phyloP scores from a whole-genome alignment of 2,113 vertebrate species.

The Psammodynastes pulverulentus region DNA sequence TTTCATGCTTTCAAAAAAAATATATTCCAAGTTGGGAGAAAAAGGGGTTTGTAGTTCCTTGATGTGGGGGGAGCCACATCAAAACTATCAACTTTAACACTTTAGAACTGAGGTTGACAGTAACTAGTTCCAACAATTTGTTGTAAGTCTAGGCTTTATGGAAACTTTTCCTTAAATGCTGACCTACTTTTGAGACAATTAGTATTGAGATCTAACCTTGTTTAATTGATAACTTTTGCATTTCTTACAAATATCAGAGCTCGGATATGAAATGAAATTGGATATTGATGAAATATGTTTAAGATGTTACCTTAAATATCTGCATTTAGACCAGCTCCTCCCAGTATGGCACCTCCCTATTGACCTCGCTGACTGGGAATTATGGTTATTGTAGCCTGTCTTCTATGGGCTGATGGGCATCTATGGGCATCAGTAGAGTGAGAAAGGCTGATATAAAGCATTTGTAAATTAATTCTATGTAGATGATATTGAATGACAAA shows the following conservation, averaged over 20 bases:
- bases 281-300: neutral
- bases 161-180: neutral
- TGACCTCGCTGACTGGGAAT: neutral
- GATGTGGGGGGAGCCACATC: too few species aligned
- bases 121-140: neutral
- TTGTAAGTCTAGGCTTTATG: neutral
- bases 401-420: neutral
- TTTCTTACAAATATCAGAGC: neutral
- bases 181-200: neutral
- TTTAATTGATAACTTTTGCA: neutral
- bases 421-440: neutral
- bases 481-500: neutral
- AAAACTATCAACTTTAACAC: neutral
- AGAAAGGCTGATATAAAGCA: neutral
- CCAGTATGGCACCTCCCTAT: neutral
- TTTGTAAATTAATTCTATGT: neutral
- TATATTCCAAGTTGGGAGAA: neutral
- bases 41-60: neutral
- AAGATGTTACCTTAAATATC: neutral
- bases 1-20: neutral
- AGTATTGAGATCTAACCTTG: neutral
- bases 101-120: neutral
- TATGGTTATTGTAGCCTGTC: neutral
- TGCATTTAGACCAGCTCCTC: neutral
- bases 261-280: neutral